Evolutionary conservation across 2,888 invertebrate genomes (phyloP).

Genomic region (Operophtera brumata): DNA sequence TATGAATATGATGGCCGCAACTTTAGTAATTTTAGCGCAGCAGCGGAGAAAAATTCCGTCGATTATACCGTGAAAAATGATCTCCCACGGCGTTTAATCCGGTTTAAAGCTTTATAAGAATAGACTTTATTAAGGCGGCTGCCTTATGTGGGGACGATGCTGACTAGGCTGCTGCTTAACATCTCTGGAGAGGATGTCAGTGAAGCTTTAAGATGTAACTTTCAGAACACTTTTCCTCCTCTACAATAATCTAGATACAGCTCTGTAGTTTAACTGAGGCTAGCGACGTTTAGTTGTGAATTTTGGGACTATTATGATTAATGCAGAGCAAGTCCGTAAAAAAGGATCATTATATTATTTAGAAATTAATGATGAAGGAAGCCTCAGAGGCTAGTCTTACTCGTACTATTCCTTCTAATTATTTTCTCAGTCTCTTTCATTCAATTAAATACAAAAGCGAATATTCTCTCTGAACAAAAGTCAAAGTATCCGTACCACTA

Average conservation of each 20-base stretch:
- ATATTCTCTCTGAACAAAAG: background rate
- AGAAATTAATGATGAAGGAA: too few species aligned
- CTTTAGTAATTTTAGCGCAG: slow-evolving; percentile 69
- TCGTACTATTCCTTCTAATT: too few species aligned
- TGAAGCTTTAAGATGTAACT: slow-evolving; percentile 3
- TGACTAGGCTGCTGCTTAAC: background rate
- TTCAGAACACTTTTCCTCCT: background rate
- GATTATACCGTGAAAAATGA: slow-evolving; percentile 67
- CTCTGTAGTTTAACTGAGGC: too few species aligned
- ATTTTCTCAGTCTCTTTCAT: too few species aligned
- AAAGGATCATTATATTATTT: too few species aligned
- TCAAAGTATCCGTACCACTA: slow-evolving; percentile 9
- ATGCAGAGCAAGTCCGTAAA: too few species aligned
- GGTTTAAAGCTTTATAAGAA: slow-evolving; percentile 30
- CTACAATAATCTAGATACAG: too few species aligned
- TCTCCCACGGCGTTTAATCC: slow-evolving; percentile 55
- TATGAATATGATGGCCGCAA: slow-evolving; percentile 75
- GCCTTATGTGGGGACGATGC: slow-evolving; percentile 14
- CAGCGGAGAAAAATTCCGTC: slow-evolving; percentile 59
- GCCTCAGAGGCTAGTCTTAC: too few species aligned
- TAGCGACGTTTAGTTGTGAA: too few species aligned
- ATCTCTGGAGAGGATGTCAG: background rate
- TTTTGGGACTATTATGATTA: too few species aligned
- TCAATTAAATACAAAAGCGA: background rate
- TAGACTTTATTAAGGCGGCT: slow-evolving; percentile 25